Base-by-base conservation (phyloP, 1,140 invertebrate species). In the Liolophura sinensis region DNA sequence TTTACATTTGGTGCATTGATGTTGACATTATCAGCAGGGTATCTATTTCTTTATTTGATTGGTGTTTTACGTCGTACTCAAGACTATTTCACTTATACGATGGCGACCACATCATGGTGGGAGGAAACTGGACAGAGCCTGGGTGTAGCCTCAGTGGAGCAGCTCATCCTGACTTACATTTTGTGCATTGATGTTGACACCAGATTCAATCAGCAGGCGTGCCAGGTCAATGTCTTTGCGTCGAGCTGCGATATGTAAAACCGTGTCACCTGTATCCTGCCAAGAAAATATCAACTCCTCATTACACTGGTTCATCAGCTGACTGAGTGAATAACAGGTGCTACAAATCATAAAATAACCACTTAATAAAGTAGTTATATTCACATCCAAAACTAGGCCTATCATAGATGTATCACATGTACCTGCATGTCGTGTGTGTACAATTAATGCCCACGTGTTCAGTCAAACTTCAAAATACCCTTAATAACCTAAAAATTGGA, bases 211-310 rank as follows among this genome's bases (percentile, higher is more conserved):
- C 60, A 98, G 87, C 71, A 97, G 92, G 61, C 93, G 88, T 20
- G 94, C 91, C 89, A 97, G 92, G 65, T 98, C 96, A 57, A 96
- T 90, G 81, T 98, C 95, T 75, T 92, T 89, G 73, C 92, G 88
- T 76, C 93, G 87, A 22, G 93, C 93, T 15, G 95, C 95, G 56
- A 97, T 85, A 86, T 99, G 96, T 22, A 98, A 86, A 47, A 93
- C 94, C 12, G 93, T 93, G 81, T 98, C 96, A 24, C 84, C 83
- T 59, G 76, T 85, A 47, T 72, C 75, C 78, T 85, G 73, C 1
- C 67, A 64, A 60, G 61, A 51, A 62, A 64, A 65, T 18, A 48
- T 15, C 27, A 61, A n/a, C 12, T 1, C 25, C 27, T 47, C 1
- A 61, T 48, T 24, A 54, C 7, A 12, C 12, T 7, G n/a, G 7